Evolutionary conservation across 1,140 invertebrate species (phyloP), one percentile per base, ranked within the genome.

Genomic region (Macrobrachium nipponense): DNA sequence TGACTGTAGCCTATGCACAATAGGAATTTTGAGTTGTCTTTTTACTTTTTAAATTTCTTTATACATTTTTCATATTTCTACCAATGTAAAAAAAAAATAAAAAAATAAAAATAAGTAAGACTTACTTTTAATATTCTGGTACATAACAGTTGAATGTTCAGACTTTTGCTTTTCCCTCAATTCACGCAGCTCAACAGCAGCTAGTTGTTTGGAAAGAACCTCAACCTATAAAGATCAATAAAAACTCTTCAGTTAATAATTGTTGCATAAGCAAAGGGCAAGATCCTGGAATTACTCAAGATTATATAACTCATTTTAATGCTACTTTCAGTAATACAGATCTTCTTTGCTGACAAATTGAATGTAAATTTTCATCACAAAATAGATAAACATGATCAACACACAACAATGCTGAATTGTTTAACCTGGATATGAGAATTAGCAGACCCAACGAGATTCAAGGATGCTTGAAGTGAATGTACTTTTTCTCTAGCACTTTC

Each of bases 401-500:
- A n/a, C 6, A 80, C 18, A 64, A 80, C 64, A 10, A 36, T 44
- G 58, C 10, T 18, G 23, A 8, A 43, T 10, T 15, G 11, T 7
- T 44, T 14, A 44, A 86, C 84, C 77, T 86, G 77, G 8, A 86
- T 60, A 11, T 79, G 68, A 18, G 77, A 73, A 44, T 23, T 68
- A 17, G 66, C 80, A 15, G 66, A 66, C 14, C 84, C 77, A 59
- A 86, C 77, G 0, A 86, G 68, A 68, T 86, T 86, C 17, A 86
- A 70, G 23, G 84, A 86, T 44, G 84, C 84, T 43, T 86, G 84
- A 17, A 86, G 84, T 20, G 84, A 86, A 20, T 86, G 77, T 11
- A 86, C 77, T 68, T 86, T 86, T 43, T 86, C 84, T 36, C 84
- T 36, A 6, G 84, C 84, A 75, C 84, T 86, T 36, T 86, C 75